Evolutionary conservation across 2,113 vertebrate genomes (phyloP).

Genomic region (Syrmaticus mikado): DNA sequence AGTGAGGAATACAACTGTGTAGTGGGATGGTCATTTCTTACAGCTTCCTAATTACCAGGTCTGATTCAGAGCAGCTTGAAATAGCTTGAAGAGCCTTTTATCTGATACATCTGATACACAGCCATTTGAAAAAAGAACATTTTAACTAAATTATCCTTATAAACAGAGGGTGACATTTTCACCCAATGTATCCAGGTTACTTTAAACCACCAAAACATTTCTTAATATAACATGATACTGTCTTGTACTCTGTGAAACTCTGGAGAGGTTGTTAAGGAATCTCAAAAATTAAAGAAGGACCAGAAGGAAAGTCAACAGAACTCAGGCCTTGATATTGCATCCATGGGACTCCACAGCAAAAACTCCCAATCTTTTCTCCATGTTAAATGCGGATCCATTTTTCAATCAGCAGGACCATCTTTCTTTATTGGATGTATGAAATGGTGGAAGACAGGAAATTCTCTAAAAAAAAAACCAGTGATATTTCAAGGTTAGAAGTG

Average conservation of each 20-base stretch:
- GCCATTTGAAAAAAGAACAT: neutral
- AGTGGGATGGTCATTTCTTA: neutral
- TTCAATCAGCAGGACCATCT: neutral
- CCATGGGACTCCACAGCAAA: neutral
- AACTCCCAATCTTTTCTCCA: accelerated
- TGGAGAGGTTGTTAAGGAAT: neutral
- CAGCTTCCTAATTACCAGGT: neutral
- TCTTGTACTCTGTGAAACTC: neutral
- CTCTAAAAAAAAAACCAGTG: neutral
- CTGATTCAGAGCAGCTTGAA: neutral
- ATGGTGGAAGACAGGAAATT: neutral
- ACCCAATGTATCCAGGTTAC: neutral
- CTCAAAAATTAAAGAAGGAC: neutral
- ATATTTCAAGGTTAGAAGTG: neutral
- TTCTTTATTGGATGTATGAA: neutral
- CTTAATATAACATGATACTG: neutral
- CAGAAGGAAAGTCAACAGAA: neutral
- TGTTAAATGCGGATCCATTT: neutral
- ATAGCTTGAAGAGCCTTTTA: neutral
- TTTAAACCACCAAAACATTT: neutral
- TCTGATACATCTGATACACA: neutral
- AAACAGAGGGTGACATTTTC: neutral
- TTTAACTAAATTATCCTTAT: neutral
- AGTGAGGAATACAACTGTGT: neutral
- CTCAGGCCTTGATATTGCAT: neutral